A percentile compares a stretch with the other conserved stretches of the same genome.
Conservation (phyloP, 92 coral and sea anemone genomes). For the Zoanthus sansibaricus region DNA sequence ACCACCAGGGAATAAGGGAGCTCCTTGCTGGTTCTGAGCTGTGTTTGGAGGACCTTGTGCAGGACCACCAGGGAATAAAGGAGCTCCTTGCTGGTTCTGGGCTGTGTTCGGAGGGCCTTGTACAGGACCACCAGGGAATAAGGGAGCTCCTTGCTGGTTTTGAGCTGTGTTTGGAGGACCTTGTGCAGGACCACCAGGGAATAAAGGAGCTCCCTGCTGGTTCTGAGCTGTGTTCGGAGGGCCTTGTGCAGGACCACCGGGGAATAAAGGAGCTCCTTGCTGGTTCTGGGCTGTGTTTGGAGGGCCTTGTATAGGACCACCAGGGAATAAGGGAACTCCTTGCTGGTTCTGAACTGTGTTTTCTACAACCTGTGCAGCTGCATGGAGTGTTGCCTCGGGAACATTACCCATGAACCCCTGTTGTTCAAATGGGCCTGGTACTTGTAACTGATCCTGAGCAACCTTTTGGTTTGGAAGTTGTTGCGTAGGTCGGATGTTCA, state of each 20-base stretch:
- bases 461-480: conserved; percentile 30
- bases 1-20: conserved; percentile 11
- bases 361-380: conserved; percentile 16
- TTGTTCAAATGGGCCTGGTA: conserved; percentile 37
- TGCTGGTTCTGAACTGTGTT: conserved; percentile 39
- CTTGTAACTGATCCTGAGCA: background rate
- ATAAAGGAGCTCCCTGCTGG: conserved; percentile 33
- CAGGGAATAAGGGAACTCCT: conserved; percentile 7
- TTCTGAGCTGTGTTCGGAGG: conserved; percentile 14
- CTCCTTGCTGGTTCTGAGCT: conserved; percentile 40
- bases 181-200: conserved; percentile 30
- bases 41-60: conserved; percentile 14
- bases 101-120: background rate
- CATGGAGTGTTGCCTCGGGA: conserved; percentile 6
- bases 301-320: conserved; percentile 22
- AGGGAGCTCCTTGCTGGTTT: conserved; percentile 29
- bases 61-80: conserved; percentile 23
- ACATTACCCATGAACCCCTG: conserved; percentile 22
- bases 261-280: conserved; percentile 15
- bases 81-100: conserved; percentile 41
- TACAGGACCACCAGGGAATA: conserved; percentile 33
- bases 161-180: conserved; percentile 16
- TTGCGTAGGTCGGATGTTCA: conserved; percentile 27
- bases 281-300: conserved; percentile 35
- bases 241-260: conserved; percentile 34